Percentiles rank a stretch among this genome's conserved stretches.
Evolutionary conservation across 2,888 invertebrate genomes (phyloP).

Genomic region (Alloscopus bannaensis): DNA sequence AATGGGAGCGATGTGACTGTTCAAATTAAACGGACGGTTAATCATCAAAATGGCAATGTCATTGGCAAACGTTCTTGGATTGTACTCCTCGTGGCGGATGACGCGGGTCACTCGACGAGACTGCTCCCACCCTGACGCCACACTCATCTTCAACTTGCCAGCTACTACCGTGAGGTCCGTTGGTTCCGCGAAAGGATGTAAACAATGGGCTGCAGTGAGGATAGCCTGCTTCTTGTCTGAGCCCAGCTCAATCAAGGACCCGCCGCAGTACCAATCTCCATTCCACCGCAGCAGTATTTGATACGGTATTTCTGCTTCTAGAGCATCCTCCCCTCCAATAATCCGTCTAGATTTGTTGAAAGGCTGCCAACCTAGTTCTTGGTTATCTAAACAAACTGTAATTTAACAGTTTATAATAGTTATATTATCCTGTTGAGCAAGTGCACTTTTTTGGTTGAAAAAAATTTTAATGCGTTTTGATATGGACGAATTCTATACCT

Average conservation of each 20-base stretch:
- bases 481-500: too few species aligned
- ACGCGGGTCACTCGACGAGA: background rate
- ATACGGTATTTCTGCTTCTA: background rate
- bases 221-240: conserved; percentile 5
- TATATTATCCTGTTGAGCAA: too few species aligned
- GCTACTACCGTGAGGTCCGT: background rate
- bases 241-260: background rate
- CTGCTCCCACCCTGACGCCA: background rate
- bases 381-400: too few species aligned
- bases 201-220: conserved; percentile 37
- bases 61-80: background rate
- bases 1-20: background rate
- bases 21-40: background rate
- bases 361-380: too few species aligned
- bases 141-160: background rate
- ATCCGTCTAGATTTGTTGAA: too few species aligned
- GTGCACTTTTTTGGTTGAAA: too few species aligned
- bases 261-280: conserved; percentile 37
- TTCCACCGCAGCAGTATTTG: conserved; percentile 15
- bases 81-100: background rate
- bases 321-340: conserved; percentile 1
- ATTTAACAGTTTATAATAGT: too few species aligned
- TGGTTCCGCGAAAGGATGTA: too few species aligned
- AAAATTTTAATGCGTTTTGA: too few species aligned
- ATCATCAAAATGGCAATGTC: conserved; percentile 1